Evolutionary conservation across 1,140 invertebrate species (phyloP).

Genomic region (Condylostylus longicornis): DNA sequence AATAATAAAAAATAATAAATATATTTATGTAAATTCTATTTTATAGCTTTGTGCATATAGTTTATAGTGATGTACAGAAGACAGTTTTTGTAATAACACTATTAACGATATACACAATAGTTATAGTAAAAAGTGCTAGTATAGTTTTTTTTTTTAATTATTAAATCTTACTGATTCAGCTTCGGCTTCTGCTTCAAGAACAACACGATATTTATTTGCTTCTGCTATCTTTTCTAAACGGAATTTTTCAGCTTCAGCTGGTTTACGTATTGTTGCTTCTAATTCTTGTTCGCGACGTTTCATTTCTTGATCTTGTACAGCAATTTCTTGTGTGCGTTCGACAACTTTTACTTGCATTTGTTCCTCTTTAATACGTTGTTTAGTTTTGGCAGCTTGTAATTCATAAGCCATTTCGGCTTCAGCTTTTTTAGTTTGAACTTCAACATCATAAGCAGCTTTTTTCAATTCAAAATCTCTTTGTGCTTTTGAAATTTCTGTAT

Average conservation of each 20-base stretch:
- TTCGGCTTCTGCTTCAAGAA: slow-evolving; percentile 88
- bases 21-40: background rate
- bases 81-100: too few species aligned
- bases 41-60: background rate
- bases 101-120: too few species aligned
- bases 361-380: slow-evolving; percentile 90
- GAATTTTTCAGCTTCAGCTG: slow-evolving; percentile 89
- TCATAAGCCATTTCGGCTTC: slow-evolving; percentile 91
- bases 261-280: slow-evolving; percentile 76
- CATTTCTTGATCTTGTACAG: slow-evolving; percentile 80
- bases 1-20: slow-evolving; percentile 2
- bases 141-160: too few species aligned
- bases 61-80: too few species aligned
- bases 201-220: slow-evolving; percentile 69
- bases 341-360: slow-evolving; percentile 93
- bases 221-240: slow-evolving; percentile 85
- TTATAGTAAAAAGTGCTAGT: too few species aligned
- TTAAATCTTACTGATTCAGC: slow-evolving; percentile 65
- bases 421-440: slow-evolving; percentile 88
- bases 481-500: slow-evolving; percentile 92
- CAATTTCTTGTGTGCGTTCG: slow-evolving; percentile 82
- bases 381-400: slow-evolving; percentile 87
- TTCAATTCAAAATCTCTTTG: slow-evolving; percentile 93
- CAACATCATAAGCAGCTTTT: slow-evolving; percentile 91
- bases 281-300: slow-evolving; percentile 71